phyloP scores from a whole-genome alignment of 2,888 invertebrate species.

The Oeneis ivallda region DNA sequence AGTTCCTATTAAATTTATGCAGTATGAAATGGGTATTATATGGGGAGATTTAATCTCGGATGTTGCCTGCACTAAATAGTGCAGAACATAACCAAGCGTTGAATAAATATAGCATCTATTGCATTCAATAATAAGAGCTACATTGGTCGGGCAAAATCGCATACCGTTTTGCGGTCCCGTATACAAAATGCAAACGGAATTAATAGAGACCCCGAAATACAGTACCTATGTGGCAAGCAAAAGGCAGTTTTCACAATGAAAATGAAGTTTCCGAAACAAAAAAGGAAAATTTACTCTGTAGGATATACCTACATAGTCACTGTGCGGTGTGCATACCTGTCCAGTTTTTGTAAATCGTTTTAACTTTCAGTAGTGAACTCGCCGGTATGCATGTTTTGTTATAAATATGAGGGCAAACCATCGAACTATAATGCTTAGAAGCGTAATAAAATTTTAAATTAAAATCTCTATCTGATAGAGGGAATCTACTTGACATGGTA shows the following conservation, averaged over 20 bases:
- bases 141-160: neutral
- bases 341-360: constrained; percentile 1
- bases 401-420: too few relatives aligned
- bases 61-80: constrained; percentile 26
- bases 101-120: constrained; percentile 15
- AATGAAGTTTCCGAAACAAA: constrained; percentile 23
- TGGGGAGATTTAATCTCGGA: constrained; percentile 26
- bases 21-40: constrained; percentile 22
- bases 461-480: too few relatives aligned
- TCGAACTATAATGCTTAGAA: too few relatives aligned
- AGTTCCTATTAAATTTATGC: constrained; percentile 13
- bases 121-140: neutral
- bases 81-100: neutral
- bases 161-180: constrained; percentile 20
- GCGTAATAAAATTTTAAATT: too few relatives aligned
- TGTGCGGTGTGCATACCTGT: neutral
- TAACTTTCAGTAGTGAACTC: neutral
- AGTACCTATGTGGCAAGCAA: constrained; percentile 19
- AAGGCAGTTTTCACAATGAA: constrained; percentile 21
- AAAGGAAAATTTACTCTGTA: constrained; percentile 13
- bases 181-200: constrained; percentile 25
- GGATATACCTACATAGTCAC: neutral
- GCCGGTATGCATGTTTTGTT: neutral
- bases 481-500: too few relatives aligned
- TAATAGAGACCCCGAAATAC: constrained; percentile 23